Evolutionary conservation across 2,797 vertebrate genomes (phyloP).

Genomic region (Argya squamiceps): DNA sequence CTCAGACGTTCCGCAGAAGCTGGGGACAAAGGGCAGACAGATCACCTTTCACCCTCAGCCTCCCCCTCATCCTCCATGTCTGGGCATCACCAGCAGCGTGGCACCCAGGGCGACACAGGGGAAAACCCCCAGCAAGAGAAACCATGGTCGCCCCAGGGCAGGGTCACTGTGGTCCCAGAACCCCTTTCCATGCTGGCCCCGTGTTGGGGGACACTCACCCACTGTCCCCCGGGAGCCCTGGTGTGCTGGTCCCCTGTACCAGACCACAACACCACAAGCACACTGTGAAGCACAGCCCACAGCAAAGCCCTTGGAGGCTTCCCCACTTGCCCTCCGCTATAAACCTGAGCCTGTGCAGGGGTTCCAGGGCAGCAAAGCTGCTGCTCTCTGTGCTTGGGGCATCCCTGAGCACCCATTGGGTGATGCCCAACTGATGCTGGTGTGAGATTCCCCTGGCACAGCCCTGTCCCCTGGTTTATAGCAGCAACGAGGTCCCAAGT

Average conservation of each 20-base stretch:
- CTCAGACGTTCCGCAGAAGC: conserved; percentile 74
- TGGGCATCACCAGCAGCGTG: neutral
- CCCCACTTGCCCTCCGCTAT: neutral
- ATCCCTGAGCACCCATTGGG: neutral
- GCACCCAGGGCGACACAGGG: neutral
- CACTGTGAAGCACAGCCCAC: neutral
- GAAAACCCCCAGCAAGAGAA: neutral
- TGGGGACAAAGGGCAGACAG: neutral
- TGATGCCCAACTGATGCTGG: neutral
- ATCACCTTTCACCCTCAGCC: neutral
- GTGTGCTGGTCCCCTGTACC: neutral
- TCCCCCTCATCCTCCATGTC: neutral
- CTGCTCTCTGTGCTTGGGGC: neutral
- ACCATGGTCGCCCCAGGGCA: neutral
- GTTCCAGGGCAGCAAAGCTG: neutral
- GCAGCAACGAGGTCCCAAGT: neutral
- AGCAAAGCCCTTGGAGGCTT: neutral
- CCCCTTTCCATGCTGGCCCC: neutral
- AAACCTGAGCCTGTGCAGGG: neutral
- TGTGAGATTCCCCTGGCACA: neutral
- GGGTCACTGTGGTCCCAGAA: neutral
- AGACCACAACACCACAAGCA: neutral
- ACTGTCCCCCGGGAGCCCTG: neutral
- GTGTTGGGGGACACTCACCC: fast-evolving
- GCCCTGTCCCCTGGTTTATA: neutral